phyloP scores from a whole-genome alignment of 1,140 invertebrate genomes.

The Drosophila trapezifrons region DNA sequence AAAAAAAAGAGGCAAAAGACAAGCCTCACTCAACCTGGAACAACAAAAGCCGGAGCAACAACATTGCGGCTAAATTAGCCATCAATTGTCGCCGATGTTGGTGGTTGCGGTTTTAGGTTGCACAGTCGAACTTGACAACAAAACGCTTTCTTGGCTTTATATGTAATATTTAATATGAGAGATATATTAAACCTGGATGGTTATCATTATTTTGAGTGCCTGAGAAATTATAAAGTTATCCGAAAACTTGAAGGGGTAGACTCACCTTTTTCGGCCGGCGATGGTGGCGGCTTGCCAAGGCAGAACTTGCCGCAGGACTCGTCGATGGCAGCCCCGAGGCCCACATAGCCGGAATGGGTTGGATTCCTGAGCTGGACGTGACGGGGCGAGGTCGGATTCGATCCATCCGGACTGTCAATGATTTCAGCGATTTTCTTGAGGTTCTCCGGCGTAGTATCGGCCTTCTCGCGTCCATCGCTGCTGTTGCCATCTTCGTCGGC shows the following conservation, averaged over 20 bases:
- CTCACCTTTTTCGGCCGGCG: slow-evolving; percentile 78
- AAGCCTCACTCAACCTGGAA: slow-evolving; percentile 48
- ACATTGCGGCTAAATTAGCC: slow-evolving; percentile 31
- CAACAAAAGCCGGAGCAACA: slow-evolving; percentile 37
- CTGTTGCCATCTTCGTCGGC: slow-evolving; percentile 67
- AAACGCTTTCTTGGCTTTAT: background rate
- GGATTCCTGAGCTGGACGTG: slow-evolving; percentile 46
- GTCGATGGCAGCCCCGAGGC: slow-evolving; percentile 77
- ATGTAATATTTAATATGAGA: background rate
- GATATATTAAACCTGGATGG: too few species aligned
- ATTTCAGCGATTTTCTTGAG: slow-evolving; percentile 83
- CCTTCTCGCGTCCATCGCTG: slow-evolving; percentile 77
- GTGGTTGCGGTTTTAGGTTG: slow-evolving; percentile 19
- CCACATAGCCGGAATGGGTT: slow-evolving; percentile 53
- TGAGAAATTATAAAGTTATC: background rate
- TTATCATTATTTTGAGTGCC: too few species aligned
- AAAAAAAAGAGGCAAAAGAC: slow-evolving; percentile 34
- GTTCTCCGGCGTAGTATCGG: slow-evolving; percentile 80
- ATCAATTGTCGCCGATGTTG: slow-evolving; percentile 30
- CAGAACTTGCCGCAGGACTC: slow-evolving; percentile 79
- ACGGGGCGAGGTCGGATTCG: slow-evolving; percentile 20
- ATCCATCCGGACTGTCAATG: slow-evolving; percentile 58
- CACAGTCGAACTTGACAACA: background rate
- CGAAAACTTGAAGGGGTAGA: background rate
- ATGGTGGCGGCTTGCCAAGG: slow-evolving; percentile 76